Conservation (phyloP, 2,888 invertebrate genomes). For the Drosophila borborema region DNA sequence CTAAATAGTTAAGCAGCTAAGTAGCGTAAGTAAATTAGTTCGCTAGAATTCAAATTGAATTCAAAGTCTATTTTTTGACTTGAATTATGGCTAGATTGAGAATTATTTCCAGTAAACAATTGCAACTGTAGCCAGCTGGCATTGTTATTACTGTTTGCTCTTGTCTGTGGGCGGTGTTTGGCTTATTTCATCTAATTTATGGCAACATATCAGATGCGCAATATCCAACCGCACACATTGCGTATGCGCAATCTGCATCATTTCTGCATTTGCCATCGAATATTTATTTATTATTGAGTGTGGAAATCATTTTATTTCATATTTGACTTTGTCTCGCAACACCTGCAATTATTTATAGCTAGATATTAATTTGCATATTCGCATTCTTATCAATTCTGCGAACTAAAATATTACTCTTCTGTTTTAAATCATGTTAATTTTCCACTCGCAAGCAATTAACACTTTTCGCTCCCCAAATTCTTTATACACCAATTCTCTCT, state of each 20-base stretch:
- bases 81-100: conserved; percentile 66
- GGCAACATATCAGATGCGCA: conserved; percentile 17
- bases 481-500: neutral
- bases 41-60: conserved; percentile 6
- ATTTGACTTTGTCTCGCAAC: neutral
- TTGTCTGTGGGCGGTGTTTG: conserved; percentile 16
- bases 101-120: conserved; percentile 55
- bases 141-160: conserved; percentile 28
- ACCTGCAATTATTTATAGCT: neutral
- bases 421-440: conserved; percentile 12
- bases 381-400: neutral
- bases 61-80: conserved; percentile 12
- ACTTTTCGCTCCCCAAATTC: neutral
- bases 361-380: neutral
- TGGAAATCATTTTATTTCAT: neutral
- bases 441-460: neutral
- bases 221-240: conserved; percentile 28
- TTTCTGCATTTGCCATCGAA: conserved; percentile 22
- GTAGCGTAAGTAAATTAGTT: conserved; percentile 16
- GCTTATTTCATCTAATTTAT: conserved; percentile 43
- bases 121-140: conserved; percentile 43
- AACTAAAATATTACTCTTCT: neutral
- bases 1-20: neutral
- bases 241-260: conserved; percentile 43
- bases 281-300: neutral